Evolutionary conservation across 92 coral and sea anemone genomes (phyloP), one percentile per base, ranked within the genome.

Genomic region (Pocillopora meandrina): DNA sequence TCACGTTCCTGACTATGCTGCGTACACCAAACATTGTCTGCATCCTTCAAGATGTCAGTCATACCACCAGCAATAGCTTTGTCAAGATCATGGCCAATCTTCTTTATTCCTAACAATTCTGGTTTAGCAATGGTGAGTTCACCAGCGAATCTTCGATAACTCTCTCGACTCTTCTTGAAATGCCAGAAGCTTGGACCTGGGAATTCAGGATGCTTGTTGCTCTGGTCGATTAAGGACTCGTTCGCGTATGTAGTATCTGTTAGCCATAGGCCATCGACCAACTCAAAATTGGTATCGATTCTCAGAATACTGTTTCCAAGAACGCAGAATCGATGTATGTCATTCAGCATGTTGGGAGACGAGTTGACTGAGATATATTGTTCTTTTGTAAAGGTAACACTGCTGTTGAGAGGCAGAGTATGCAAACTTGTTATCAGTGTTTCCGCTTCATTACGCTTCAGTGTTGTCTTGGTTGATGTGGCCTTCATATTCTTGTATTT

Each of bases 241-340:
- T 77, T 85, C 8, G 89, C 12, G 59, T 65, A 85, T 68, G 85
- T 84, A 75, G 82, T 82, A 56, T 36, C 92, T 67, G 79, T 89
- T 34, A 91, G 86, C 93, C 93, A 91, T 21, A 91, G 93, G 69
- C 89, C 89, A 71, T 91, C 87, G 34, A 91, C 93, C 23, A 91
- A 85, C 76, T 91, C 91, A 87, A 91, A 87, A 52, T 91, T 91
- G 47, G 89, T 91, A 71, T 91, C 91, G 36, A 91, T 81, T 23
- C 84, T 82, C 21, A 84, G 82, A 64, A 87, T 87, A 61, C 78
- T 72, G 73, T 90, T 79, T 52, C 93, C 91, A 65, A 80, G 76
- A 55, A 90, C 84, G 60, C 91, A 90, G 88, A 87, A 83, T 17
- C 82, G 61, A 60, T 87, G 64, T n/a, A 90, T n/a, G 55, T 90